phyloP scores from a whole-genome alignment of 2,888 invertebrate genomes.

The Dicyrtomina minuta region DNA sequence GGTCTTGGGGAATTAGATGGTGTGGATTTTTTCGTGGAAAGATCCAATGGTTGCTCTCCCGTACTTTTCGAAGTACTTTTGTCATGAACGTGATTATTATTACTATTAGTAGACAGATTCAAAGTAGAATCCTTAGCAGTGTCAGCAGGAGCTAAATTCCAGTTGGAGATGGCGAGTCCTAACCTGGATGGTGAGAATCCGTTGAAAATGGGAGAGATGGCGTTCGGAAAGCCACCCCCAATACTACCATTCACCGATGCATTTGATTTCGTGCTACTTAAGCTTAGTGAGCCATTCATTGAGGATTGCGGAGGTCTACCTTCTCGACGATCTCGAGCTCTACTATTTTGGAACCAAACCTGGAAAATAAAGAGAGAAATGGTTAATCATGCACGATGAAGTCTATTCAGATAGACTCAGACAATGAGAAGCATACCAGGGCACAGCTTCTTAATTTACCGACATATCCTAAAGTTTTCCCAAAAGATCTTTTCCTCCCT shows the following conservation, averaged over 20 bases:
- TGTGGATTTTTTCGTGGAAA: constrained; percentile 77
- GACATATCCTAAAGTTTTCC: background rate
- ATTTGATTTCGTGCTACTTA: constrained; percentile 34
- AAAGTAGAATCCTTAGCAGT: constrained; percentile 12
- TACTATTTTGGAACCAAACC: constrained; percentile 96
- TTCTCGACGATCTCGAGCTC: constrained; percentile 81
- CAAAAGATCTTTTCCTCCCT: background rate
- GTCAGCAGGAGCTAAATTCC: constrained; percentile 15
- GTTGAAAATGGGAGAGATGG: constrained; percentile 47
- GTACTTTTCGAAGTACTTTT: constrained; percentile 48
- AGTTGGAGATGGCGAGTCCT: constrained; percentile 26
- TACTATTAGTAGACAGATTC: constrained; percentile 19
- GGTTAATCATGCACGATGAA: constrained; percentile 9
- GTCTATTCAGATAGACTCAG: constrained; percentile 7
- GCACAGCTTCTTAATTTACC: background rate
- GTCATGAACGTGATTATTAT: constrained; percentile 23
- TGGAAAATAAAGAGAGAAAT: constrained; percentile 66
- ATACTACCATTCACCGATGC: constrained; percentile 29
- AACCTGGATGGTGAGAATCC: constrained; percentile 45
- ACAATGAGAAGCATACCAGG: background rate
- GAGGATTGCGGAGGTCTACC: constrained; percentile 55
- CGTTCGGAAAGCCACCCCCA: constrained; percentile 37
- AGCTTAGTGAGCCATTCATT: constrained; percentile 19
- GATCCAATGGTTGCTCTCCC: constrained; percentile 81
- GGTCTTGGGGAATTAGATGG: constrained; percentile 64